Base-by-base conservation (phyloP, 2,113 vertebrate genomes). In the Etheostoma cragini region DNA sequence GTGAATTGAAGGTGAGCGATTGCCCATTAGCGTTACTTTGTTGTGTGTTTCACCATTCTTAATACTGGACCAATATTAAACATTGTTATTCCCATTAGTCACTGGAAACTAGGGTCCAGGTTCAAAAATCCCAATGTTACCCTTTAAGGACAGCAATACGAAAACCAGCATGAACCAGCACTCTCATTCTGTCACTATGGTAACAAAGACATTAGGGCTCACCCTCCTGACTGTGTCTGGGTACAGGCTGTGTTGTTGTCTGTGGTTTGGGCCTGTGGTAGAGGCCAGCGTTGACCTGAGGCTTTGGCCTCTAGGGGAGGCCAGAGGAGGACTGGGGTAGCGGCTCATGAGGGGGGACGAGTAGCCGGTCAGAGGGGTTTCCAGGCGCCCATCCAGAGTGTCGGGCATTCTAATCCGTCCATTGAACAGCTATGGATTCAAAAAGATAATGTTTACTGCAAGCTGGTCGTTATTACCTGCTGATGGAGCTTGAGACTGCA, bases 401-500 rank as follows among this genome's bases (percentile, higher is more conserved):
- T 89, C 58, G 6, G 87, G 57, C 38, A 92, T 72, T 0, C 26
- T 56, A 22, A 91, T 87, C 83, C 91, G 92, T 35, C 92, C 85
- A 65, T 80, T 88, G 46, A 94, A 97, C 30, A 94, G 86, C 94
- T 88, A 73, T 30, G 47, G 75, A 72, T 54, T 58, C 16, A 50
- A 22, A 21, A 63, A 69, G n/a, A 46, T 57, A 22, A 54, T 3
- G 2, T 7, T 53, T 30, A 26, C 10, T 49, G 26, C 45, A 17
- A 19, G 8, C 10, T 6, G 24, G n/a, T 15, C 0, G 2, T 22
- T 42, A 11, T 54, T 22, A 33, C 17, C 8, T 16, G 16, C 12
- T 21, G 10, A 21, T 19, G 33, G 21, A 35, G 16, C 30, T 61
- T 35, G 30, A 62, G n/a, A 62, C 33, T 45, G 21, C 61, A 45